Percentiles rank a stretch among this genome's conserved stretches.
phyloP scores from a whole-genome alignment of 2,888 invertebrate species.

The Allophyes oxyacanthae region DNA sequence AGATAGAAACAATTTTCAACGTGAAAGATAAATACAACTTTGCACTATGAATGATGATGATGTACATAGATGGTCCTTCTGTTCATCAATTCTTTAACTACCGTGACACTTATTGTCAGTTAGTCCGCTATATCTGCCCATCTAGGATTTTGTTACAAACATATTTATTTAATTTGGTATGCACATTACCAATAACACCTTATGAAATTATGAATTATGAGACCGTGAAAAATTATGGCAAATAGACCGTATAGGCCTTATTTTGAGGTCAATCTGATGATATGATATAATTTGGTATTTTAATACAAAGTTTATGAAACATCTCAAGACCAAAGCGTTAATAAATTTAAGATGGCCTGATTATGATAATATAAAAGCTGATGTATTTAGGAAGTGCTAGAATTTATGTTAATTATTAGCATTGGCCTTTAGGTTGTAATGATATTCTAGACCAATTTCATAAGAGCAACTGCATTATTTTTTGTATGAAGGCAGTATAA shows the following conservation, averaged over 20 bases:
- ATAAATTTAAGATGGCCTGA: conserved; percentile 13
- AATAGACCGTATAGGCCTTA: background rate
- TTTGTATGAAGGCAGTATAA: no score
- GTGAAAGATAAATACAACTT: no score
- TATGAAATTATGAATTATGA: background rate
- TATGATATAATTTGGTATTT: conserved; percentile 12
- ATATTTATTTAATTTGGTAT: no score
- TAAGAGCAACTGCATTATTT: no score
- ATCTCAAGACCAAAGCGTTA: conserved; percentile 34
- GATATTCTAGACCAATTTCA: conserved; percentile 1
- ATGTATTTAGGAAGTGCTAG: conserved; percentile 28
- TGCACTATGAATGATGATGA: no score
- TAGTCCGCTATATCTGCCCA: no score
- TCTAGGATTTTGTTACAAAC: no score
- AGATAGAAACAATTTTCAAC: no score
- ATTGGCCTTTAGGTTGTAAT: conserved; percentile 19
- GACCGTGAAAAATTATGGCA: conserved; percentile 3
- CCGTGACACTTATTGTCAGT: no score
- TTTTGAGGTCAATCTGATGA: conserved; percentile 12
- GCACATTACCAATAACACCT: background rate
- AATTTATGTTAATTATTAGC: conserved; percentile 9
- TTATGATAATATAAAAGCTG: conserved; percentile 13
- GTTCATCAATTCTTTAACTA: no score
- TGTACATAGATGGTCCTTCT: no score
- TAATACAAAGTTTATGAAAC: conserved; percentile 14